Evolutionary conservation across 2,113 vertebrate species (phyloP).

Genomic region (Gobio gobio): DNA sequence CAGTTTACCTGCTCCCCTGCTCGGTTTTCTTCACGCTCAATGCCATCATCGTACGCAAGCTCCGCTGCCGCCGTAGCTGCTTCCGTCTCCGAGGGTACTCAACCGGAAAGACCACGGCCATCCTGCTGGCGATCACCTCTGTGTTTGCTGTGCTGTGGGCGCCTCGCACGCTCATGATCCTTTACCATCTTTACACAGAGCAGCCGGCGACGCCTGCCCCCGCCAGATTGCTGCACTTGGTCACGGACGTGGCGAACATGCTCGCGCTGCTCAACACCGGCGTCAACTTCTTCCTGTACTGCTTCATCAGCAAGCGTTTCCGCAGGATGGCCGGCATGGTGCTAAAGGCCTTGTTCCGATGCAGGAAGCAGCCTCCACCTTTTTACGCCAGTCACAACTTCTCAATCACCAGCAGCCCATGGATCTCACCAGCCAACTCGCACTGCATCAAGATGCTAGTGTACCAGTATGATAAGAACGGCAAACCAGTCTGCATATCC

Average conservation of each 20-base stretch:
- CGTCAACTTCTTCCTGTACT: constrained; percentile 98
- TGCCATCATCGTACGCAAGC: constrained; percentile 89
- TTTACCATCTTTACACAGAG: constrained; percentile 91
- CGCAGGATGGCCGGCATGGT: constrained; percentile 90
- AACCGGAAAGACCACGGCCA: constrained; percentile 94
- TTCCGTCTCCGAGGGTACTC: constrained; percentile 93
- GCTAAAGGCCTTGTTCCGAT: constrained; percentile 88
- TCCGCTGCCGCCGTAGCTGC: constrained; percentile 84
- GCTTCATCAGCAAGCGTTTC: constrained; percentile 97
- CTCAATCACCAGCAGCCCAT: constrained; percentile 97
- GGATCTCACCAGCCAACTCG: constrained; percentile 97
- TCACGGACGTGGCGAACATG: constrained; percentile 94
- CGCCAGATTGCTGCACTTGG: constrained; percentile 83
- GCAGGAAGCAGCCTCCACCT: constrained; percentile 86
- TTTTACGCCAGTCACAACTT: constrained; percentile 96
- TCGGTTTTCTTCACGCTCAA: constrained; percentile 94
- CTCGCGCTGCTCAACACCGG: constrained; percentile 93
- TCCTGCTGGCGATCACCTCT: constrained; percentile 92
- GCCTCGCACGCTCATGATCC: constrained; percentile 88
- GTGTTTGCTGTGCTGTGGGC: constrained; percentile 95
- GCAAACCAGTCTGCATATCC: constrained; percentile 92
- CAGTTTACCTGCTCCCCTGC: constrained; percentile 92
- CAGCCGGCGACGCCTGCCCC: constrained; percentile 81
- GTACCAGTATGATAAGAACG: constrained; percentile 95
- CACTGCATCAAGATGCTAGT: constrained; percentile 99